Percentiles rank a stretch among this genome's conserved stretches.
Conservation (phyloP, 2,113 vertebrate species). For the Lampris incognitus region DNA sequence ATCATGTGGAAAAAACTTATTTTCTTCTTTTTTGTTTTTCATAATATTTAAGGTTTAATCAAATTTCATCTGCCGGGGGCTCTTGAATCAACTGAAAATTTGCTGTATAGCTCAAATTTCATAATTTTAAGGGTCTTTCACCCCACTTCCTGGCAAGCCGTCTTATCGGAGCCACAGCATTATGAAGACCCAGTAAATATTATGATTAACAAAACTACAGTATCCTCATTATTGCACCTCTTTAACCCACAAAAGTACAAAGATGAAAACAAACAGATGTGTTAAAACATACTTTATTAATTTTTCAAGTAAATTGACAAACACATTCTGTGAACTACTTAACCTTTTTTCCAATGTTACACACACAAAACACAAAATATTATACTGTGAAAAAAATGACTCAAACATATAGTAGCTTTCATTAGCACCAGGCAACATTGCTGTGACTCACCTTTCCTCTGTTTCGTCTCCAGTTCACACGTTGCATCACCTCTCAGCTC, state of each 20-base stretch:
- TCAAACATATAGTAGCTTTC: neutral
- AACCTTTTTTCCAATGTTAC: neutral
- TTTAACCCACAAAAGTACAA: neutral
- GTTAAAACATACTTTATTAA: constrained; percentile 19
- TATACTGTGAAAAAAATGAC: neutral
- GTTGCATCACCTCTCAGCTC: constrained; percentile 93
- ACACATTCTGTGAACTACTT: neutral
- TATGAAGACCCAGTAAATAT: too few species aligned
- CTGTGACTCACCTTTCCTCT: constrained; percentile 32
- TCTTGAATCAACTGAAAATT: too few species aligned
- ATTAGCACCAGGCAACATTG: neutral
- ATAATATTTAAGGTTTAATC: too few species aligned
- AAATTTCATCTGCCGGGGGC: too few species aligned
- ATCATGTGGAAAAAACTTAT: too few species aligned
- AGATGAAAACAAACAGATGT: constrained; percentile 1
- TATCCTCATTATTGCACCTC: neutral
- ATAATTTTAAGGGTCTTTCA: too few species aligned
- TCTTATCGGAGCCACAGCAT: too few species aligned
- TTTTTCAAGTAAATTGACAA: neutral
- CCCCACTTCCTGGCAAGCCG: too few species aligned
- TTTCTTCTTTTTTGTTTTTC: too few species aligned
- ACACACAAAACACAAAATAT: neutral
- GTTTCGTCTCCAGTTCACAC: constrained; percentile 85
- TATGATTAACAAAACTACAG: neutral
- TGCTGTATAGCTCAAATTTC: too few species aligned